Conservation (phyloP, 2,888 invertebrate species). For the Myopa testacea region DNA sequence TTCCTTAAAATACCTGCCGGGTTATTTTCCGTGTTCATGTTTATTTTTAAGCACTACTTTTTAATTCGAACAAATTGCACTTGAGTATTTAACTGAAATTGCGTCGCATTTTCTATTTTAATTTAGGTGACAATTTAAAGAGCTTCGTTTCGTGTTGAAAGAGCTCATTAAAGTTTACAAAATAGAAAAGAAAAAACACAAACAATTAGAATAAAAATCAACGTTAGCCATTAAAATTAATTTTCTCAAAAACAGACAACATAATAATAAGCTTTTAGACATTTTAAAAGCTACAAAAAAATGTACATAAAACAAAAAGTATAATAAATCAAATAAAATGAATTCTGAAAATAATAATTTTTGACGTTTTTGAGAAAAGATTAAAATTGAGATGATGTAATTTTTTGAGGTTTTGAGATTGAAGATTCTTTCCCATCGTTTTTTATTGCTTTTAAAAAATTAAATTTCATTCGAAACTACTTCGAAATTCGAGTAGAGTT, state of each 20-base stretch:
- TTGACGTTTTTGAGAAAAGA: too few species aligned
- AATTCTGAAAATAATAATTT: too few species aligned
- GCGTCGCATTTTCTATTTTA: slow-evolving; percentile 10
- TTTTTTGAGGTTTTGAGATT: too few species aligned
- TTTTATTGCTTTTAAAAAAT: too few species aligned
- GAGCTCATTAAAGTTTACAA: not conserved
- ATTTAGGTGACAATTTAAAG: not conserved
- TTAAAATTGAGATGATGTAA: too few species aligned
- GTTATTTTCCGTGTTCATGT: not conserved
- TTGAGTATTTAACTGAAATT: not conserved
- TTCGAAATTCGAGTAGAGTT: too few species aligned
- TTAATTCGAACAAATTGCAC: not conserved
- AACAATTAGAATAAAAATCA: not conserved
- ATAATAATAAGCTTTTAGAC: too few species aligned
- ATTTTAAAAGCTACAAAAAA: too few species aligned
- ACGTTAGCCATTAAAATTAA: not conserved
- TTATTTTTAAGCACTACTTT: not conserved
- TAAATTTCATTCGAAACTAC: too few species aligned
- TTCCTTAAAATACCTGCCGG: too few species aligned
- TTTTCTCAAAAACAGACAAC: too few species aligned
- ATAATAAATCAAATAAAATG: not conserved
- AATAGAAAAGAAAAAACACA: not conserved
- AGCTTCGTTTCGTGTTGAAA: not conserved
- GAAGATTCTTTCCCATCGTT: too few species aligned
- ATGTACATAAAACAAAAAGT: not conserved